Evolutionary conservation across 2,888 invertebrate genomes (phyloP).

Genomic region (Oscheius onirici): DNA sequence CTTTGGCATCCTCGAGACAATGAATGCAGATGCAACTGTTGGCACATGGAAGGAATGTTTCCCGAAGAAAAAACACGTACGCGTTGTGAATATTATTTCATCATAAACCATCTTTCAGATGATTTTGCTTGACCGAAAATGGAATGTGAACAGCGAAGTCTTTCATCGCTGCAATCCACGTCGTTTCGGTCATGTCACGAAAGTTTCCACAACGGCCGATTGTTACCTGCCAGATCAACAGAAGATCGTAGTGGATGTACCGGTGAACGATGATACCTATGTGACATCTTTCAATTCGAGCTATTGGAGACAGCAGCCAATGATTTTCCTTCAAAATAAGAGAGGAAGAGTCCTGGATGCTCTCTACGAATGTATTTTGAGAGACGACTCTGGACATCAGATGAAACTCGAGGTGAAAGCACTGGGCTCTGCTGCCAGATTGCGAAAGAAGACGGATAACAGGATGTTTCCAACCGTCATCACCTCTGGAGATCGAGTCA

Average conservation of each 20-base stretch:
- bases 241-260: background rate
- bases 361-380: background rate
- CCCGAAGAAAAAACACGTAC: background rate
- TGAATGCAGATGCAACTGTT: background rate
- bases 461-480: background rate
- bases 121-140: background rate
- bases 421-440: background rate
- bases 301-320: background rate
- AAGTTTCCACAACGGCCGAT: background rate
- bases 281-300: slow-evolving; percentile 7
- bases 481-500: background rate
- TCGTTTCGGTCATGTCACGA: background rate
- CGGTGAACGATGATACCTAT: background rate
- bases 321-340: background rate
- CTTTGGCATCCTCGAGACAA: background rate
- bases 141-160: background rate
- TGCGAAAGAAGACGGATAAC: background rate
- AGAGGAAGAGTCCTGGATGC: background rate
- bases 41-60: background rate
- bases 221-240: background rate
- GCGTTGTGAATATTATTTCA: background rate
- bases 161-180: slow-evolving; percentile 1
- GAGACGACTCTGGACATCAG: background rate
- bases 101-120: background rate
- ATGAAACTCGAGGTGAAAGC: background rate